Evolutionary conservation across 35 echinoderm and acorn worm genomes (phyloP).

Genomic region (Stichopus chloronotus): DNA sequence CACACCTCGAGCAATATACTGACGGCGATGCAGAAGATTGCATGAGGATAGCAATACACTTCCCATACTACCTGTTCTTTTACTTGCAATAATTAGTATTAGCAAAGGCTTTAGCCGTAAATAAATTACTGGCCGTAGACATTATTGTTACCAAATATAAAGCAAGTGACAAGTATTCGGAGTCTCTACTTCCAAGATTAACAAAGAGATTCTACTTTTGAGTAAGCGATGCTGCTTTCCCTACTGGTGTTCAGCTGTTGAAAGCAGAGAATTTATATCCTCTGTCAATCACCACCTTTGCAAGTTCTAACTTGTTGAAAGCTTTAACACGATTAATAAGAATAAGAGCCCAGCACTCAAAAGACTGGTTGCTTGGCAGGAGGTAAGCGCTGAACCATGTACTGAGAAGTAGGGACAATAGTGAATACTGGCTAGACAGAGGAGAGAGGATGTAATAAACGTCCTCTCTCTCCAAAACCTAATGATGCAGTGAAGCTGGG

Average conservation of each 20-base stretch:
- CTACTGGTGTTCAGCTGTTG: background rate
- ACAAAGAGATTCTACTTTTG: background rate
- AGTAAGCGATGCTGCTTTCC: background rate
- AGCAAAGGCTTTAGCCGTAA: too few species aligned
- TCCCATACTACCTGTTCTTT: background rate
- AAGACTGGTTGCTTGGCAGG: too few species aligned
- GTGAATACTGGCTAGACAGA: too few species aligned
- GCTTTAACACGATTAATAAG: background rate
- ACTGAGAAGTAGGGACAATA: background rate
- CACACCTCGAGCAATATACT: too few species aligned
- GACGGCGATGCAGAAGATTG: too few species aligned
- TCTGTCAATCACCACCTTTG: background rate
- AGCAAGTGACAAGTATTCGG: background rate
- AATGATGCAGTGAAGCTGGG: too few species aligned
- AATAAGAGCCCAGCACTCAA: too few species aligned
- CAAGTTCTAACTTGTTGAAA: background rate
- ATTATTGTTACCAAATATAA: background rate
- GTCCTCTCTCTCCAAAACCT: too few species aligned
- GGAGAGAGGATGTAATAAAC: too few species aligned
- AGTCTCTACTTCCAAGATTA: background rate
- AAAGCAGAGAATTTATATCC: too few species aligned
- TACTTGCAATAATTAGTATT: too few species aligned
- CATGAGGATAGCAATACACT: conserved; percentile 7
- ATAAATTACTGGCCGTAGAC: background rate
- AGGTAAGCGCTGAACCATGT: background rate